Percentiles rank a stretch among this genome's conserved stretches.
Conservation (phyloP, 2,888 invertebrate genomes). For the Drosophila borealis region DNA sequence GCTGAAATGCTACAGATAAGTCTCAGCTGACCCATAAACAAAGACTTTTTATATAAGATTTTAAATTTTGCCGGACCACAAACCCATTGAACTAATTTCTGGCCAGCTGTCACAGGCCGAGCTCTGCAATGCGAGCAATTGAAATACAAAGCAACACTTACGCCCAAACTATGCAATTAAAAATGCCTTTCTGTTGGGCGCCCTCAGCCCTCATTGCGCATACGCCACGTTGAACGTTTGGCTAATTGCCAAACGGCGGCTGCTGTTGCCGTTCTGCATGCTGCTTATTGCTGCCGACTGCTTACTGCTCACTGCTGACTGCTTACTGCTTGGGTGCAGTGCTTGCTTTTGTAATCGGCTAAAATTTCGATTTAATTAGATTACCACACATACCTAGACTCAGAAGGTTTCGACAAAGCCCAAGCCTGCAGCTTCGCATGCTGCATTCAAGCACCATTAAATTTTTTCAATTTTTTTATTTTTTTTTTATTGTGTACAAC, state of each 20-base stretch:
- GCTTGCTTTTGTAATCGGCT: constrained; percentile 68
- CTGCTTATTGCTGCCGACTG: constrained; percentile 9
- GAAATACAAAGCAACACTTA: constrained; percentile 44
- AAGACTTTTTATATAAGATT: background rate
- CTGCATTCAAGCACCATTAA: constrained; percentile 54
- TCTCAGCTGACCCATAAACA: background rate
- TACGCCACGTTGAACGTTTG: constrained; percentile 65
- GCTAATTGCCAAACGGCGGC: constrained; percentile 59
- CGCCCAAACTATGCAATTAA: constrained; percentile 58
- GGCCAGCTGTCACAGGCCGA: constrained; percentile 9
- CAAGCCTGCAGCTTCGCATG: constrained; percentile 19
- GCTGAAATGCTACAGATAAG: constrained; percentile 1
- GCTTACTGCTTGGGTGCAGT: constrained; percentile 2
- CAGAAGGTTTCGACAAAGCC: constrained; percentile 35
- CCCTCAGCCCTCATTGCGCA: constrained; percentile 52
- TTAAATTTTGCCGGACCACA: background rate
- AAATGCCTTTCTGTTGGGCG: constrained; percentile 46
- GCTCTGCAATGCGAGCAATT: constrained; percentile 25
- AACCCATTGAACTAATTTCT: constrained; percentile 43
- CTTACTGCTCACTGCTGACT: constrained; percentile 10
- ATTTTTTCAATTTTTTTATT: constrained; percentile 36
- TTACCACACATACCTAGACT: constrained; percentile 63
- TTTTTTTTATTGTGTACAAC: constrained; percentile 23
- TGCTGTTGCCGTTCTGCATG: constrained; percentile 24
- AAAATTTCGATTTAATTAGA: constrained; percentile 76